Percentiles rank a stretch among this genome's conserved stretches.
phyloP scores from a whole-genome alignment of 2,888 invertebrate species.

The Invenusta paracnida region DNA sequence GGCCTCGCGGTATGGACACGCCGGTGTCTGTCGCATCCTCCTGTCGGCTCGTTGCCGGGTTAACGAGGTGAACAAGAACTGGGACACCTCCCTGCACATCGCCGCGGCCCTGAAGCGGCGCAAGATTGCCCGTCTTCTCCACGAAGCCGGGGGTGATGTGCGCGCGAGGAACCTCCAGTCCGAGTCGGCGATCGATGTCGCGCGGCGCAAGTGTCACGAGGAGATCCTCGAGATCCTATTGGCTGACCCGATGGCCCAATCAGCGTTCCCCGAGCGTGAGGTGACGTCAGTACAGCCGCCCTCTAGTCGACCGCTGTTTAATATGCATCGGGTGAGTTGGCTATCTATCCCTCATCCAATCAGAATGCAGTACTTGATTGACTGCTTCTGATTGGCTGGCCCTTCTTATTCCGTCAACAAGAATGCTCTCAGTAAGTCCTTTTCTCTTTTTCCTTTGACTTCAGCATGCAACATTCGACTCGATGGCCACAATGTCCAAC shows the following conservation, averaged over 20 bases:
- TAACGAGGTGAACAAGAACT: constrained; percentile 73
- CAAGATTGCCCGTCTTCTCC: constrained; percentile 80
- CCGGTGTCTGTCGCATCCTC: constrained; percentile 85
- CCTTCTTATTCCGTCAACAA: too few relatives aligned
- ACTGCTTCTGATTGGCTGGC: too few relatives aligned
- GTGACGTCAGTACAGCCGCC: not conserved
- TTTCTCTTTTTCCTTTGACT: not conserved
- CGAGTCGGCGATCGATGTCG: constrained; percentile 83
- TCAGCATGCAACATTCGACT: not conserved
- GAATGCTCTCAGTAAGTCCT: too few relatives aligned
- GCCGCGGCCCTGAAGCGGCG: constrained; percentile 85
- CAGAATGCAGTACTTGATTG: too few relatives aligned
- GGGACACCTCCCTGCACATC: constrained; percentile 87
- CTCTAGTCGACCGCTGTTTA: not conserved
- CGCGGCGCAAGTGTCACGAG: constrained; percentile 75
- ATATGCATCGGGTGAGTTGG: not conserved
- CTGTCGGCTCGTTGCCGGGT: constrained; percentile 81
- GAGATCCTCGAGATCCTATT: constrained; percentile 74
- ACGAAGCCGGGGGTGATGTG: constrained; percentile 77
- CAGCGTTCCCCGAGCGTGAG: not conserved
- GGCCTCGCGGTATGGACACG: constrained; percentile 88
- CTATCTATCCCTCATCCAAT: too few relatives aligned
- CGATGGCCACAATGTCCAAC: not conserved
- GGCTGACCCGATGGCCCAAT: not conserved
- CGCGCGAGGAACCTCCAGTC: constrained; percentile 72